phyloP scores from a whole-genome alignment of 2,888 invertebrate genomes.

The Temnothorax rugatulus region DNA sequence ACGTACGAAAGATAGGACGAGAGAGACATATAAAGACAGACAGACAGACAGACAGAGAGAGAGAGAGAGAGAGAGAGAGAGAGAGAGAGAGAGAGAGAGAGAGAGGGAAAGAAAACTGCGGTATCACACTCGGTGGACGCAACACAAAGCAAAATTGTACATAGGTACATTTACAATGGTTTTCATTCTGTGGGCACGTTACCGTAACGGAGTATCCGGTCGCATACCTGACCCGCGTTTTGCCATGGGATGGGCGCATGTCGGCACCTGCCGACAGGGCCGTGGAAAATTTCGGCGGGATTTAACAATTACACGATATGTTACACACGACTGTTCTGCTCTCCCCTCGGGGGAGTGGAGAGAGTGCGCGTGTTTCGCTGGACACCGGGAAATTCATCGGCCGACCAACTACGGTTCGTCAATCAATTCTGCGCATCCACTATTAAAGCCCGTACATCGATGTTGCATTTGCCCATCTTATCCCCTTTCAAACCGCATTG shows the following conservation, averaged over 20 bases:
- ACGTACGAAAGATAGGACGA: neutral
- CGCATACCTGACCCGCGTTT: neutral
- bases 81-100: neutral
- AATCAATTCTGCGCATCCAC: slow-evolving; percentile 69
- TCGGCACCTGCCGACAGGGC: neutral
- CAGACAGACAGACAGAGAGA: neutral
- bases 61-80: neutral
- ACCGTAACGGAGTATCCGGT: slow-evolving; percentile 7
- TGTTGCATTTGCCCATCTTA: slow-evolving; percentile 53
- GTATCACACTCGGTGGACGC: neutral
- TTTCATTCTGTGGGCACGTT: slow-evolving; percentile 44
- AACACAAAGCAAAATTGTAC: slow-evolving; percentile 46
- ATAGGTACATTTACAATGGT: slow-evolving; percentile 24
- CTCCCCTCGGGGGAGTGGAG: slow-evolving; percentile 27
- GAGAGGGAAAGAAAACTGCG: neutral
- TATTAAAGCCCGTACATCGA: slow-evolving; percentile 53
- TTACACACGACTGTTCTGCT: slow-evolving; percentile 62
- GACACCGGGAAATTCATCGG: slow-evolving; percentile 67
- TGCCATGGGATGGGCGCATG: neutral
- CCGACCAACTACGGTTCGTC: slow-evolving; percentile 60
- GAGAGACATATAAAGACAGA: neutral
- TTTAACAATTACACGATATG: slow-evolving; percentile 74
- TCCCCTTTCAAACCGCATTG: slow-evolving; percentile 43
- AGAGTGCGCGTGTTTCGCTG: slow-evolving; percentile 37
- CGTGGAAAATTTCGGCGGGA: slow-evolving; percentile 64